Evolutionary conservation across 2,888 invertebrate genomes (phyloP).

Genomic region (Luperina testacea): DNA sequence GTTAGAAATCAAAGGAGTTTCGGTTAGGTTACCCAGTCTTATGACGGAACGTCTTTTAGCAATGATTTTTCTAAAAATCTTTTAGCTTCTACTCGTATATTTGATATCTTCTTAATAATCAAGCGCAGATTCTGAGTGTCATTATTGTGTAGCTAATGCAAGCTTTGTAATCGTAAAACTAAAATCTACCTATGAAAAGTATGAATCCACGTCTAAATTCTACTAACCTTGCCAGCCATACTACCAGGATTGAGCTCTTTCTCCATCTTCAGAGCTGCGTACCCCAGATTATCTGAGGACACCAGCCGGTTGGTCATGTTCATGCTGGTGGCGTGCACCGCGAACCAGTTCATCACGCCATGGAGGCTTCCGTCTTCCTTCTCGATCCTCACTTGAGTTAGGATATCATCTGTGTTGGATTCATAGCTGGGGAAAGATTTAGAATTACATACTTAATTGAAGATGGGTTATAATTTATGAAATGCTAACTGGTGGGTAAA

Average conservation of each 20-base stretch:
- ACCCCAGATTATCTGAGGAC: conserved; percentile 96
- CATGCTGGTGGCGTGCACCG: conserved; percentile 96
- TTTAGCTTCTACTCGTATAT: background rate
- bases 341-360: conserved; percentile 95
- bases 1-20: background rate
- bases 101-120: background rate
- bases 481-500: background rate
- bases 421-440: conserved; percentile 90
- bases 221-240: conserved; percentile 82
- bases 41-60: too few relatives aligned
- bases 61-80: background rate
- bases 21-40: background rate
- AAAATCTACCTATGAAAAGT: background rate
- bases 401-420: conserved; percentile 92
- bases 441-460: too few relatives aligned
- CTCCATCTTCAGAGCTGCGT: conserved; percentile 94
- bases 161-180: background rate
- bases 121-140: background rate
- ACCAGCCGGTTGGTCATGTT: conserved; percentile 95
- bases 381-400: conserved; percentile 93
- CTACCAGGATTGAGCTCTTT: conserved; percentile 90
- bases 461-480: background rate
- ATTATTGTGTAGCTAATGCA: background rate
- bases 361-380: conserved; percentile 88
- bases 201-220: background rate